Conservation (phyloP, 2,888 invertebrate species). For the Andrena marginata region DNA sequence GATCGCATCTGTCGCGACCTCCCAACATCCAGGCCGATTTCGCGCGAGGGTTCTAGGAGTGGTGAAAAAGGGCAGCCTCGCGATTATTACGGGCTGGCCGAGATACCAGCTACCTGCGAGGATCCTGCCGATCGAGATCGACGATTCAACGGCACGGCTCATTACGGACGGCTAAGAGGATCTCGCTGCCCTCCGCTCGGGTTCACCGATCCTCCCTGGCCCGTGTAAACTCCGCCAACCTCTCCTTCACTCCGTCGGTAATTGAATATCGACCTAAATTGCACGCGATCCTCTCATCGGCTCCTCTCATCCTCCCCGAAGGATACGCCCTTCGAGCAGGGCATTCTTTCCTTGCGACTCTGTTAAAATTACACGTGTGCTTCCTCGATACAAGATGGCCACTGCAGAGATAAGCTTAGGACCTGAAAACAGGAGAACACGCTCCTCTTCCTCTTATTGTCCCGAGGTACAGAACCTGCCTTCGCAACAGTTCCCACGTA, state of each 20-base stretch:
- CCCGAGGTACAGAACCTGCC: neutral
- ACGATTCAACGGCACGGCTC: slow-evolving; percentile 50
- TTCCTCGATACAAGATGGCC: neutral
- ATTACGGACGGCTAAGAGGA: slow-evolving; percentile 37
- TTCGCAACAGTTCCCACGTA: slow-evolving; percentile 1
- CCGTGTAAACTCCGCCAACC: too few relatives aligned
- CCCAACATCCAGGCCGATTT: slow-evolving; percentile 35
- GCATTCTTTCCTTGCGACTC: too few relatives aligned
- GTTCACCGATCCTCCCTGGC: neutral
- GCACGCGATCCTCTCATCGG: neutral
- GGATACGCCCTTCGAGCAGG: neutral
- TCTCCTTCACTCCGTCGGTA: slow-evolving; percentile 2
- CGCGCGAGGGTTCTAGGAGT: slow-evolving; percentile 24
- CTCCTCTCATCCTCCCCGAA: neutral
- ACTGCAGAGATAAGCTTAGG: neutral
- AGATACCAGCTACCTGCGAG: slow-evolving; percentile 16
- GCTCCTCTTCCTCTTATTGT: neutral
- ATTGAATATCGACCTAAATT: slow-evolving; percentile 39
- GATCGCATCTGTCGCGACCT: slow-evolving; percentile 26
- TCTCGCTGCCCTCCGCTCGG: neutral
- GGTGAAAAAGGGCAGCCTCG: neutral
- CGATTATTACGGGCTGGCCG: slow-evolving; percentile 48
- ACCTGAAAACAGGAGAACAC: neutral
- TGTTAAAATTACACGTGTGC: neutral
- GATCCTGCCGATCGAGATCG: slow-evolving; percentile 40